Conservation (phyloP, 2,797 vertebrate genomes). For the Varecia variegata region DNA sequence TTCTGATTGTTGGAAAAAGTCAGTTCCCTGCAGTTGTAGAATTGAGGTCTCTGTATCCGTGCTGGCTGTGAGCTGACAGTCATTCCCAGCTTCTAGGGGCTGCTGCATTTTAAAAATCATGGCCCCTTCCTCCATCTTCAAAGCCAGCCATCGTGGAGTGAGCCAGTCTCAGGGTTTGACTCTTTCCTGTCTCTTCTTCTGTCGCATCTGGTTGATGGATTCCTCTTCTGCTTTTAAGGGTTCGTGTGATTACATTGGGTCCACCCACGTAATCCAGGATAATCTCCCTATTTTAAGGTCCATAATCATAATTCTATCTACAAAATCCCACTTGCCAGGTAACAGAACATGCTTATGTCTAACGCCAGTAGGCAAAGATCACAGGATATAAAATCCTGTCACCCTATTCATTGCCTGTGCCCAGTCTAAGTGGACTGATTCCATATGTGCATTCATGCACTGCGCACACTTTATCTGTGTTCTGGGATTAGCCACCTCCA, state of each 20-base stretch:
- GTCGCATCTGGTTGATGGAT: background rate
- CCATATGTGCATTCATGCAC: fast-evolving
- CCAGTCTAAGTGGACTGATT: no score
- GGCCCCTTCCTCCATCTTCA: background rate
- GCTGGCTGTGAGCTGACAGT: background rate
- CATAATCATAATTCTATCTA: background rate
- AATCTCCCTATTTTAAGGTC: background rate
- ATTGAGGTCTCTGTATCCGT: background rate
- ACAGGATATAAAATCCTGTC: background rate
- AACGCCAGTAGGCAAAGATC: background rate
- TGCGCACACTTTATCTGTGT: background rate
- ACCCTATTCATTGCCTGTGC: background rate
- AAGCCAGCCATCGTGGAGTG: background rate
- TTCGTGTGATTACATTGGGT: background rate
- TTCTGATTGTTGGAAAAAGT: background rate
- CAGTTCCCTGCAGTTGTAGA: background rate
- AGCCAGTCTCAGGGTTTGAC: background rate
- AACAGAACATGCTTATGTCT: background rate
- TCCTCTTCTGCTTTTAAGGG: background rate
- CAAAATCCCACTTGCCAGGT: background rate
- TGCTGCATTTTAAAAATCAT: fast-evolving
- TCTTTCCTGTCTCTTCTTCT: no score
- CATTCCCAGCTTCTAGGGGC: background rate
- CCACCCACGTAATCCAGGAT: background rate
- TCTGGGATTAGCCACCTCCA: background rate